Percentiles rank a stretch among this genome's conserved stretches.
phyloP scores from a whole-genome alignment of 2,797 vertebrate species.

The Furcifer pardalis region DNA sequence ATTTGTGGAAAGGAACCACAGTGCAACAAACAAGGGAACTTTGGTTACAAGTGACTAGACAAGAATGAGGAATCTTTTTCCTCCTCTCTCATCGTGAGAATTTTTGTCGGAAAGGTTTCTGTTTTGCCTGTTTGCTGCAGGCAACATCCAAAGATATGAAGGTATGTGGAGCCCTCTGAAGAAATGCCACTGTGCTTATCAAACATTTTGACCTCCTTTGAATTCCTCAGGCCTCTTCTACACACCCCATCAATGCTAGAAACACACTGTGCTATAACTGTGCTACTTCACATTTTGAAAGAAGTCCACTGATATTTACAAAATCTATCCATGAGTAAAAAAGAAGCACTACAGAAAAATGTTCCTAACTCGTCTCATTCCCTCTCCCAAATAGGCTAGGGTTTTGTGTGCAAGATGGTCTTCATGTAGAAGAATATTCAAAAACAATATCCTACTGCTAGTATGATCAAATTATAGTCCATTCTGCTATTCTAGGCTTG shows the following conservation, averaged over 20 bases:
- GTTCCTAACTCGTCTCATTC: no score
- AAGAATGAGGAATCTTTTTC: background rate
- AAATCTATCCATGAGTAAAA: no score
- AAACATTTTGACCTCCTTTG: background rate
- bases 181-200: background rate
- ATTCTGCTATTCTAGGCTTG: no score
- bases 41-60: background rate
- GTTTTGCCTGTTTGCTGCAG: background rate
- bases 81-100: background rate
- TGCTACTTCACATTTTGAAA: no score
- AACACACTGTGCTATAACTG: no score
- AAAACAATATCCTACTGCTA: no score
- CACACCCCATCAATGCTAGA: background rate
- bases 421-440: no score
- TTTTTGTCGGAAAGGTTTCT: background rate
- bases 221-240: background rate
- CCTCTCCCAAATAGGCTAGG: no score
- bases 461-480: no score
- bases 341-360: no score
- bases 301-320: no score
- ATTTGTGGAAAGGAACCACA: background rate
- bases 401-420: no score
- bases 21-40: background rate
- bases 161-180: background rate
- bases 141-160: background rate